phyloP scores from a whole-genome alignment of 2,888 invertebrate species.

The Luperina nickerlii region DNA sequence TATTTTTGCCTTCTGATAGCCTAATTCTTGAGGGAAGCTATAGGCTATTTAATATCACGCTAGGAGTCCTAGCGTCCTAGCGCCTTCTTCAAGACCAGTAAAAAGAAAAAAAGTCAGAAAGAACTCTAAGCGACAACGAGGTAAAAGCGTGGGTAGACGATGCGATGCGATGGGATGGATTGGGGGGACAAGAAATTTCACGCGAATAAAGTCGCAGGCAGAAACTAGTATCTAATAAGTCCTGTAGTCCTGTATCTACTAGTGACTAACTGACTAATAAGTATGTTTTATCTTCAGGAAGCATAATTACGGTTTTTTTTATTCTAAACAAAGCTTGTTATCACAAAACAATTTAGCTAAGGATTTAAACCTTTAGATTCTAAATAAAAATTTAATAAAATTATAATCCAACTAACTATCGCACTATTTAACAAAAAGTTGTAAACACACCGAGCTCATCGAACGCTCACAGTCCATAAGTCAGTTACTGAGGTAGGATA shows the following conservation, averaged over 20 bases:
- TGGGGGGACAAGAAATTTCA: no score
- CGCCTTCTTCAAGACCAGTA: no score
- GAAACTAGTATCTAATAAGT: background rate
- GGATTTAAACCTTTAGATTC: background rate
- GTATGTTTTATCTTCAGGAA: background rate
- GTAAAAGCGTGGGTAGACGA: no score
- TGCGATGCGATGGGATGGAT: no score
- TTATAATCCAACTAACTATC: conserved; percentile 4
- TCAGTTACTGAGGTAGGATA: conserved; percentile 84
- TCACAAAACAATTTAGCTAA: background rate
- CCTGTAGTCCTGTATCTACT: background rate
- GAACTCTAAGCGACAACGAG: no score
- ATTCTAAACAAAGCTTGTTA: background rate
- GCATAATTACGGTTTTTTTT: background rate
- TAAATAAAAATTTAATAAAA: background rate
- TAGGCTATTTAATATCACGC: no score
- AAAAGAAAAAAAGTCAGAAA: no score
- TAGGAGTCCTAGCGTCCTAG: no score
- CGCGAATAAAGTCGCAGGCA: no score
- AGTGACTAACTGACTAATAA: conserved; percentile 8
- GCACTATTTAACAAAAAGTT: conserved; percentile 50
- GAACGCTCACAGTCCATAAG: conserved; percentile 77
- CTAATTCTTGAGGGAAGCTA: no score
- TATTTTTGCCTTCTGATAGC: no score
- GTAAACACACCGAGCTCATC: conserved; percentile 57